Conservation (phyloP, 2,888 invertebrate species). For the Anoplius nigerrimus region DNA sequence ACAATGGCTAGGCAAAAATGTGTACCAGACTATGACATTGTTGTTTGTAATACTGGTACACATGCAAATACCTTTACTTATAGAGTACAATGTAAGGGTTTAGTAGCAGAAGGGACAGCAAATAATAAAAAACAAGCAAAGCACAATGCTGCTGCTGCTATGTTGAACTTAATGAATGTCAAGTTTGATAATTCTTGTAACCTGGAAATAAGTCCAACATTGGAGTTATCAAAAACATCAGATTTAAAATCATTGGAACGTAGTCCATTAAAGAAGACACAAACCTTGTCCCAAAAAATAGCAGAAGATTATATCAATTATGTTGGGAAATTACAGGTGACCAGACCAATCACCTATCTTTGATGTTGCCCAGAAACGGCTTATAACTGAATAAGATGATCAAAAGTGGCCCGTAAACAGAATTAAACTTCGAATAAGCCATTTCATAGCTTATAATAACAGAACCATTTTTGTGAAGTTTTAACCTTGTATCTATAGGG, state of each 20-base stretch:
- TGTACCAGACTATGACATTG: conserved; percentile 18
- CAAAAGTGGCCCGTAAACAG: too few relatives aligned
- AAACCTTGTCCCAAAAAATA: background rate
- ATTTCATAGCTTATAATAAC: too few relatives aligned
- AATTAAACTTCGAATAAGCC: too few relatives aligned
- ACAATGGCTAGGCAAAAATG: background rate
- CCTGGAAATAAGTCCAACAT: background rate
- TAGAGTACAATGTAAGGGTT: conserved; percentile 17
- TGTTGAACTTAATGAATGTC: conserved; percentile 27
- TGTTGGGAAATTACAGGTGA: conserved; percentile 33
- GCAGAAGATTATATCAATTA: conserved; percentile 17
- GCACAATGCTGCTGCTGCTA: conserved; percentile 34
- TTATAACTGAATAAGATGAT: too few relatives aligned
- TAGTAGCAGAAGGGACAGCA: conserved; percentile 10
- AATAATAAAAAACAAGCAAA: conserved; percentile 39
- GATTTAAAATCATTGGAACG: too few relatives aligned
- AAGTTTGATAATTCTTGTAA: background rate
- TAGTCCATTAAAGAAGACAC: background rate
- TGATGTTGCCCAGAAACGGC: too few relatives aligned
- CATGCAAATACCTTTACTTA: conserved; percentile 9
- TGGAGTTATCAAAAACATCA: background rate
- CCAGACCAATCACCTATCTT: background rate
- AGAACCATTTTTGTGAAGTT: too few relatives aligned
- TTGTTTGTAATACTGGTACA: fast-evolving
- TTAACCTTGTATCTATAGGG: too few relatives aligned